Evolutionary conservation across 2,888 invertebrate species (phyloP).

Genomic region (Subacronicta megacephala): DNA sequence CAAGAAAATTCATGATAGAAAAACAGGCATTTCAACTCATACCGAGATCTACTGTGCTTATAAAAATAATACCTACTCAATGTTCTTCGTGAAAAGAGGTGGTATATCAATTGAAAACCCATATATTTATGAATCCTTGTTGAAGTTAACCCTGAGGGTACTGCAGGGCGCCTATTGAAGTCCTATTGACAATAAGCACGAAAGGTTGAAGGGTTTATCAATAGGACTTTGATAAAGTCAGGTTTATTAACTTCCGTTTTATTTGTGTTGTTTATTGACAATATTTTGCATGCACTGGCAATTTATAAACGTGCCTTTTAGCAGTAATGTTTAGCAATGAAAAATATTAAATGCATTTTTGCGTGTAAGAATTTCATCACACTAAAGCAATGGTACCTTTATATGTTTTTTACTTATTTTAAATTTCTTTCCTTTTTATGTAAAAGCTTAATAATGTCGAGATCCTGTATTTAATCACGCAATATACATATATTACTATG

Average conservation of each 20-base stretch:
- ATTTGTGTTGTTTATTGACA: neutral
- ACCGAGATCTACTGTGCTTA: neutral
- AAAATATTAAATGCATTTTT: neutral
- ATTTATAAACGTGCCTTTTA: neutral
- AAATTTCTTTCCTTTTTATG: neutral
- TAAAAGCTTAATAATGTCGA: too few species aligned
- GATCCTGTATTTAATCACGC: too few species aligned
- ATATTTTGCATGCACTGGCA: neutral
- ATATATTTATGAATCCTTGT: constrained; percentile 20
- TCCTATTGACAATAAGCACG: constrained; percentile 24
- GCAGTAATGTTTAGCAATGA: neutral
- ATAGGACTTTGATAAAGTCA: constrained; percentile 5
- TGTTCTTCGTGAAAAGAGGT: neutral
- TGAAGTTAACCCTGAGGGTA: constrained; percentile 24
- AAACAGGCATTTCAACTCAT: too few species aligned
- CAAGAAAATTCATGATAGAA: too few species aligned
- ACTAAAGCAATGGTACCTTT: neutral
- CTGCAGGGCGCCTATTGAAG: constrained; percentile 5
- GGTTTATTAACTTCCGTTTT: constrained; percentile 8
- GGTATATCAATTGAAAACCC: constrained; percentile 18
- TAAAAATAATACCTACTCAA: neutral
- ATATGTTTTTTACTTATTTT: neutral
- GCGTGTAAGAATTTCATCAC: neutral
- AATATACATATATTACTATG: too few species aligned
- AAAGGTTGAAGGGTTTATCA: constrained; percentile 18